phyloP scores from a whole-genome alignment of 2,797 vertebrate genomes.

The Chlorospingus semifuscus region DNA sequence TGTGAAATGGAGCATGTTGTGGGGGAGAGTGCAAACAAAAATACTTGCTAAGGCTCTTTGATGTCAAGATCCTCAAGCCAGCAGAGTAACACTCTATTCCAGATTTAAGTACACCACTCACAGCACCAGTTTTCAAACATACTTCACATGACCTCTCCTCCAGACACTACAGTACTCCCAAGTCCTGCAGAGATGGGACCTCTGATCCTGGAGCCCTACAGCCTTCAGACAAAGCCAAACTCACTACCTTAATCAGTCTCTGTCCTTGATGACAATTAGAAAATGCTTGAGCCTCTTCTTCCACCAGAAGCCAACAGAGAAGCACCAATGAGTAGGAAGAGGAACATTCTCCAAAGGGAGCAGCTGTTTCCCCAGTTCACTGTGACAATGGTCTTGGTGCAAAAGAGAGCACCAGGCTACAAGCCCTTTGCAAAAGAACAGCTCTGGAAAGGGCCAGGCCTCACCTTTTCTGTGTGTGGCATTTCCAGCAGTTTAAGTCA shows the following conservation, averaged over 20 bases:
- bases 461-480: no score
- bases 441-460: background rate
- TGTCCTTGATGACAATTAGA: background rate
- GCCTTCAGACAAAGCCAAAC: background rate
- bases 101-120: background rate
- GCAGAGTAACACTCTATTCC: background rate
- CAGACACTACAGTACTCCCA: background rate
- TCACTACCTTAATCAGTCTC: background rate
- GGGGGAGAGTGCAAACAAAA: background rate
- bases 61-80: background rate
- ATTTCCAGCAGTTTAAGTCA: background rate
- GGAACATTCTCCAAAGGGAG: background rate
- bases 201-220: background rate
- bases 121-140: accelerated
- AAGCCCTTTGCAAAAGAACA: background rate
- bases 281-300: background rate
- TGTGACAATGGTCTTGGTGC: background rate
- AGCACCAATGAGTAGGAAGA: background rate
- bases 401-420: background rate
- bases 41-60: background rate
- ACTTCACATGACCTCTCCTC: accelerated
- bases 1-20: background rate
- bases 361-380: background rate
- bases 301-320: background rate
- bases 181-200: background rate